Evolutionary conservation across 1,140 invertebrate genomes (phyloP), one percentile per base, ranked within the genome.

Genomic region (Microplitis mediator): DNA sequence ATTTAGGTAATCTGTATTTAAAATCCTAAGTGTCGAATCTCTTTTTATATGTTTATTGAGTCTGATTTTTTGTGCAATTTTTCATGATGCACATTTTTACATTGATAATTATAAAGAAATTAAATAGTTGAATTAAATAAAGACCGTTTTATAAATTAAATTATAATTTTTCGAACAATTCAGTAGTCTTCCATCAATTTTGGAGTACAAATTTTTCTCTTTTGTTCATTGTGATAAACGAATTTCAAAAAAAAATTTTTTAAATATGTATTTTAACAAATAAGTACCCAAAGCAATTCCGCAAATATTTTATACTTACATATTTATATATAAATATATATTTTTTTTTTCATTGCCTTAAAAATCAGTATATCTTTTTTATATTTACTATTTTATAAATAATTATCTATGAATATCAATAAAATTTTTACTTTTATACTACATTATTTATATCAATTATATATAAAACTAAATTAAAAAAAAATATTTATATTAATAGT

Each of bases 41-140:
- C 32, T 9, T 61, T 32, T 56, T 16, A 6, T 45, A 45, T 45
- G 11, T 6, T 61, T 61, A 23, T 32, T 11, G 13, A 61, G 32
- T 61, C 32, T 61, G 60, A 61, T 61, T 61, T 61, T 61, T 8
- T 32, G 60, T 61, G 60, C 60, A 61, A 61, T 61, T 61, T 32
- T 61, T 61, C 11, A 6, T 45, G 11, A 45, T 45, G 39, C 39
- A 45, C 39, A 45, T 45, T 45, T 45, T 45, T 45, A 45, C 11
- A 45, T 11, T 45, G 39, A 45, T 45, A 45, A 45, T 9, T 45
- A 45, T 45, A 45, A 45, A 45, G 39, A 4, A 45, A 6, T 6
- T 45, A 9, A 6, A 9, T 9, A 45, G 39, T 45, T 6, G 11
- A 45, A 8, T 9, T 6, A 45, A 45, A 6, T 9, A 9, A 45